These are phyloP conservation scores for Cydia amplana DNA, from an alignment of 1,140 invertebrate genomes.

Conservation along the genomic window DNA sequence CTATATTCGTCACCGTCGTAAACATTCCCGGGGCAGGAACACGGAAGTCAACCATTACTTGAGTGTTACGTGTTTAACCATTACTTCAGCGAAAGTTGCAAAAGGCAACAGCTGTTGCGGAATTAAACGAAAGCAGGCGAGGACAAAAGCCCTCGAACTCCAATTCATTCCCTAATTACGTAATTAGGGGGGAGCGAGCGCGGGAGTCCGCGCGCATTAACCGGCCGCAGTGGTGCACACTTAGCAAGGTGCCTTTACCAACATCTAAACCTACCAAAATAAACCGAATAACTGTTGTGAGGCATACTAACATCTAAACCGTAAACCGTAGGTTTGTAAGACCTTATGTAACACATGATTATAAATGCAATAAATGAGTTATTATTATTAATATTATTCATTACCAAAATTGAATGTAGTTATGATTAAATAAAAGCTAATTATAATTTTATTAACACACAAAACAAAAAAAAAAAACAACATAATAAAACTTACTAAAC, in stretches of 20 bases:
- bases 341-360: no score
- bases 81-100: slow-evolving; percentile 20
- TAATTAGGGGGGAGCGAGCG: slow-evolving; percentile 36
- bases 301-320: no score
- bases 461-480: no score
- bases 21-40: background rate
- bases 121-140: slow-evolving; percentile 31
- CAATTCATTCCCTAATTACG: slow-evolving; percentile 38
- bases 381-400: no score
- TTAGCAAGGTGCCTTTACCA: background rate
- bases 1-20: no score
- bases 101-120: slow-evolving; percentile 34
- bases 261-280: background rate
- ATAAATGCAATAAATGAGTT: no score
- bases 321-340: no score
- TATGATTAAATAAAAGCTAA: no score
- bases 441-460: no score
- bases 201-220: background rate
- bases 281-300: no score
- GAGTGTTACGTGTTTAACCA: background rate
- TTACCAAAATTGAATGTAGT: no score
- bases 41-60: background rate
- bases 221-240: background rate
- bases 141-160: slow-evolving; percentile 34
- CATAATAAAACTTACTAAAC: no score